phyloP scores from a whole-genome alignment of 2,888 invertebrate genomes.

The Cheilosia variabilis region DNA sequence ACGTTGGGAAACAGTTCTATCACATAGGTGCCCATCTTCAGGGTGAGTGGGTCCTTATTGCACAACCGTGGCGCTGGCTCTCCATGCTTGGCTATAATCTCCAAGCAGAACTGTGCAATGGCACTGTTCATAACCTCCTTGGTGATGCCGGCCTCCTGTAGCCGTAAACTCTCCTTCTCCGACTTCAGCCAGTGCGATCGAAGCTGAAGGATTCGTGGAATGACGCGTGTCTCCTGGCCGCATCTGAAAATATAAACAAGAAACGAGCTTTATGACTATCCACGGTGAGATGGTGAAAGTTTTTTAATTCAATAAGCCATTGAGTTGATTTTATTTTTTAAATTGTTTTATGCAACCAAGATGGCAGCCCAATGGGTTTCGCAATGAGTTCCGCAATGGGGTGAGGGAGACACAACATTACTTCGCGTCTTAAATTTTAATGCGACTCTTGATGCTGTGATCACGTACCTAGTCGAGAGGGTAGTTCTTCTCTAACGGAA shows the following conservation, averaged over 20 bases:
- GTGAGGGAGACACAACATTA: conserved; percentile 12
- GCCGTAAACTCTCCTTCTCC: conserved; percentile 94
- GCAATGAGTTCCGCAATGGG: conserved; percentile 41
- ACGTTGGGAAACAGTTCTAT: conserved; percentile 96
- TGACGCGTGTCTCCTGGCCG: conserved; percentile 98
- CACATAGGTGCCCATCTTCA: conserved; percentile 98
- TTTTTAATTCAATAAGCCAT: conserved; percentile 60
- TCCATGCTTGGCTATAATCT: conserved; percentile 98
- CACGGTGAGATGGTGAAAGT: not conserved
- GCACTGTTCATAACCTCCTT: conserved; percentile 97
- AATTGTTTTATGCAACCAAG: conserved; percentile 18
- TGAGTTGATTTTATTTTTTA: conserved; percentile 9
- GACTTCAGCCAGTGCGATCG: conserved; percentile 98
- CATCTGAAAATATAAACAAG: conserved; percentile 87
- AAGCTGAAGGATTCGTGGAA: conserved; percentile 97
- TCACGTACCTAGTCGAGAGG: conserved; percentile 55
- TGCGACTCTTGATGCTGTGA: conserved; percentile 42
- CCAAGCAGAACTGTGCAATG: conserved; percentile 97
- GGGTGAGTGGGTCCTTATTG: conserved; percentile 99
- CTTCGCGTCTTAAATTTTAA: conserved; percentile 40
- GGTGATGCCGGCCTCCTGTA: conserved; percentile 97
- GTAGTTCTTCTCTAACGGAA: conserved; percentile 50
- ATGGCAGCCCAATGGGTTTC: conserved; percentile 22
- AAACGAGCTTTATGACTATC: not conserved
- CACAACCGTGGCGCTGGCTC: conserved; percentile 97